A percentile compares a stretch with the other conserved stretches of the same genome.
phyloP scores from a whole-genome alignment of 2,888 invertebrate genomes.

The Lasioglossum villosulum region DNA sequence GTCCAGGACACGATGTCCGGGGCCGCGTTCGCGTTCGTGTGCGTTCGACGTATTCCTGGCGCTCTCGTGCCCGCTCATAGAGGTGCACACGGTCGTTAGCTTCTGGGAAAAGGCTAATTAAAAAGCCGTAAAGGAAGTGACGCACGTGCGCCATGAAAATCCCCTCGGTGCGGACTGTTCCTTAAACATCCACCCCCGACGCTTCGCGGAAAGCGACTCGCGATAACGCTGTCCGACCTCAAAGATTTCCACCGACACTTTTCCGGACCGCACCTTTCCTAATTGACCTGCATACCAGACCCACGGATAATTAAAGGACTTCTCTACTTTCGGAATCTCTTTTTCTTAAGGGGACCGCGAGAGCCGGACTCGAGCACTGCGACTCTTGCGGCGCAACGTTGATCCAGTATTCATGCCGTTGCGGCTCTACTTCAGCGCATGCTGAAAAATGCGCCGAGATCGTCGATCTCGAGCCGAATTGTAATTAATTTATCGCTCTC shows the following conservation, averaged over 20 bases:
- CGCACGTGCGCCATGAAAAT: conserved; percentile 65
- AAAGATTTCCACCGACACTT: conserved; percentile 10
- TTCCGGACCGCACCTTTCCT: background rate
- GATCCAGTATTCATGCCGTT: conserved; percentile 1
- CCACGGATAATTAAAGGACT: conserved; percentile 15
- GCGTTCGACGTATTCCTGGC: conserved; percentile 18
- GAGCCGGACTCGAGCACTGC: background rate
- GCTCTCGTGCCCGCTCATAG: background rate
- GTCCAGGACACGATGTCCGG: conserved; percentile 35
- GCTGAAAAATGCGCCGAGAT: background rate
- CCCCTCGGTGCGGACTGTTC: background rate
- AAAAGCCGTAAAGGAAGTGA: conserved; percentile 74
- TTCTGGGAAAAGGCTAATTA: conserved; percentile 72
- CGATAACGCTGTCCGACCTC: background rate
- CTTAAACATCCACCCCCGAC: conserved; percentile 25
- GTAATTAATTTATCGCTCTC: background rate
- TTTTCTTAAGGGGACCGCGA: background rate
- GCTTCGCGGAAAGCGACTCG: conserved; percentile 7
- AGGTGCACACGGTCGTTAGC: conserved; percentile 64
- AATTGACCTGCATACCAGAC: conserved; percentile 9
- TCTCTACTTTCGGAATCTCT: conserved; percentile 9
- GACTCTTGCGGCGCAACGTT: background rate
- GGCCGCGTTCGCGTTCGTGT: background rate
- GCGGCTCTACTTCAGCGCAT: background rate
- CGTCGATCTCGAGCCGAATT: background rate